A percentile compares a stretch with the other conserved stretches of the same genome.
phyloP scores from a whole-genome alignment of 2,797 vertebrate genomes.

The Urophycis tenuis region DNA sequence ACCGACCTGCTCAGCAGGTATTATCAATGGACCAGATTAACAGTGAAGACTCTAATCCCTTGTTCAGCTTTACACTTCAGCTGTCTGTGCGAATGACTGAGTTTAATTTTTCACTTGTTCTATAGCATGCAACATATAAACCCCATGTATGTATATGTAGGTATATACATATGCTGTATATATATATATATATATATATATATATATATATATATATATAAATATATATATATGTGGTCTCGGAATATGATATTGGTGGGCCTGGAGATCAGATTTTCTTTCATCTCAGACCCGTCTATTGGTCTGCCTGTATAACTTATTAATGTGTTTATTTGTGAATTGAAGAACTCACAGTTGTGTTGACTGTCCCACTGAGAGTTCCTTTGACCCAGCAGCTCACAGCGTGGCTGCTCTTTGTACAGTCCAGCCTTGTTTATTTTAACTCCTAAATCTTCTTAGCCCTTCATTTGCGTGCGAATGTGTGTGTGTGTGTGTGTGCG shows the following conservation, averaged over 20 bases:
- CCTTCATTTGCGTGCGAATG: conserved; percentile 60
- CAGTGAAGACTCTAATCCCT: conserved; percentile 52
- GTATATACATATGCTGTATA: too few species aligned
- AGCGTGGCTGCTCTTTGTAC: conserved; percentile 43
- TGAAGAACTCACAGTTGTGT: too few species aligned
- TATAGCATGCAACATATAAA: conserved; percentile 21
- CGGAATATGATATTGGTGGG: too few species aligned
- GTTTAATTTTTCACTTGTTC: conserved; percentile 9
- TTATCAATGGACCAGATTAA: conserved; percentile 64
- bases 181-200: neutral
- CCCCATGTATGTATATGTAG: too few species aligned
- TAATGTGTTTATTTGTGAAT: too few species aligned
- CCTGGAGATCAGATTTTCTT: too few species aligned
- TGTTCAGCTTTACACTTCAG: conserved; percentile 50
- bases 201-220: too few species aligned
- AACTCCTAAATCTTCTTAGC: conserved; percentile 73
- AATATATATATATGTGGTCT: too few species aligned
- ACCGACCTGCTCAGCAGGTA: conserved; percentile 62
- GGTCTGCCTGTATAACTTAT: too few species aligned
- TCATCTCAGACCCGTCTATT: too few species aligned
- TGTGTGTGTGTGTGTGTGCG: conserved; percentile 43
- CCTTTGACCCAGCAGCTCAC: conserved; percentile 25
- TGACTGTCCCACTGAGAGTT: conserved; percentile 17
- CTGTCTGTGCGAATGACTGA: conserved; percentile 23
- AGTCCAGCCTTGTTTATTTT: conserved; percentile 66